phyloP scores from a whole-genome alignment of 2,113 vertebrate genomes.

The Sialia sialis region DNA sequence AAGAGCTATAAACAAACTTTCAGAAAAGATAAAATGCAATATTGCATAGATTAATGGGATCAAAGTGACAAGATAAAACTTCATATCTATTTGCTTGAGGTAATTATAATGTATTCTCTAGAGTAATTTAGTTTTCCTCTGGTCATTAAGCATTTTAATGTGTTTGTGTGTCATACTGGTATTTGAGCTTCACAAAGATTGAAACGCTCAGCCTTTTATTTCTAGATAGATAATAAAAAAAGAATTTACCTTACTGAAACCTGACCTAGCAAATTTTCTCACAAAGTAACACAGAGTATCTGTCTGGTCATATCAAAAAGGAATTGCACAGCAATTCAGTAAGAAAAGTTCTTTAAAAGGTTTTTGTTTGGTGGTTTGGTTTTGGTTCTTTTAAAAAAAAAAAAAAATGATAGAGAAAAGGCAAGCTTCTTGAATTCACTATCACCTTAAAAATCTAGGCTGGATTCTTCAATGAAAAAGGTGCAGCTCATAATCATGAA shows the following conservation, averaged over 20 bases:
- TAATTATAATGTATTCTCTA: constrained; percentile 3
- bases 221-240: not conserved
- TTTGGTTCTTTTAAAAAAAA: fast-evolving
- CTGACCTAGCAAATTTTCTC: not conserved
- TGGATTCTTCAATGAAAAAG: no score
- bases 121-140: not conserved
- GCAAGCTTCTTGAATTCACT: not conserved
- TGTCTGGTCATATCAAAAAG: not conserved
- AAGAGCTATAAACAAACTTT: not conserved
- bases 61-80: constrained; percentile 19
- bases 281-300: not conserved
- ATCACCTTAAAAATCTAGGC: not conserved
- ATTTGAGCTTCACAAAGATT: not conserved
- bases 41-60: not conserved
- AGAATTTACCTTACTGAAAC: not conserved
- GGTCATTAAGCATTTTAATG: constrained; percentile 51
- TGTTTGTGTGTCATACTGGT: constrained; percentile 19
- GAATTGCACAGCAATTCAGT: not conserved
- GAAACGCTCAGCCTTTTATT: not conserved
- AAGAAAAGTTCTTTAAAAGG: not conserved
- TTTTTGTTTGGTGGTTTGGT: not conserved
- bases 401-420: not conserved
- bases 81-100: constrained; percentile 1
- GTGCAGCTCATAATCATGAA: no score
- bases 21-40: constrained; percentile 17